phyloP scores from a whole-genome alignment of 2,797 vertebrate species.

The Myotis planiceps region DNA sequence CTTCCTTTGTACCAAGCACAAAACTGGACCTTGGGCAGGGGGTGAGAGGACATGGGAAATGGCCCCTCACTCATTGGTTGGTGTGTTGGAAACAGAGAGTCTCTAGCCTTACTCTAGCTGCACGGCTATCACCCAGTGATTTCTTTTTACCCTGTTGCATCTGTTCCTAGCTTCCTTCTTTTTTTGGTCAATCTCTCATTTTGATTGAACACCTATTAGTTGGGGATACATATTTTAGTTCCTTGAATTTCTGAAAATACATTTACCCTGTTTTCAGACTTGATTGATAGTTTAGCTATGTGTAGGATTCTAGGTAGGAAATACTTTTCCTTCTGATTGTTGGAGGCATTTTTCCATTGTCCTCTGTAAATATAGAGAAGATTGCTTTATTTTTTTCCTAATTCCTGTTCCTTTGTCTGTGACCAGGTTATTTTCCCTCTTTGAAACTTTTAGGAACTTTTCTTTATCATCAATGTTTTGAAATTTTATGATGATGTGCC shows the following conservation, averaged over 20 bases:
- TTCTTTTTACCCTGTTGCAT: not conserved
- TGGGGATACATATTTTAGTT: constrained; percentile 16
- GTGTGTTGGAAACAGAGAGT: not conserved
- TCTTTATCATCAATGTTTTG: not conserved
- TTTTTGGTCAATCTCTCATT: not conserved
- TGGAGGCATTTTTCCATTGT: constrained; percentile 18
- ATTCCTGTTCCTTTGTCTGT: not conserved
- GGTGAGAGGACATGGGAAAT: not conserved
- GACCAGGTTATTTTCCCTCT: not conserved
- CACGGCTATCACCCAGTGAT: not conserved
- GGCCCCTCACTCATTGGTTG: not conserved
- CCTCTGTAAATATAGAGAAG: not conserved
- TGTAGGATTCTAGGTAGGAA: not conserved
- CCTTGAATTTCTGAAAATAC: constrained; percentile 10
- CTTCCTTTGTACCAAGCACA: not conserved
- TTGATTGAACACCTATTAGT: not conserved
- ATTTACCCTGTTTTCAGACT: not conserved
- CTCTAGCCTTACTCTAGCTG: not conserved
- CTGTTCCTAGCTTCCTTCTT: not conserved
- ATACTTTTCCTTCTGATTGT: not conserved
- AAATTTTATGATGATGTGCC: not conserved
- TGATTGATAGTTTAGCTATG: not conserved
- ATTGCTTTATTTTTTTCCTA: not conserved
- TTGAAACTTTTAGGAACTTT: not conserved
- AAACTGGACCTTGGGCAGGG: not conserved